Conservation (phyloP, 1,140 invertebrate species). For the Atopsyche davidsoni region DNA sequence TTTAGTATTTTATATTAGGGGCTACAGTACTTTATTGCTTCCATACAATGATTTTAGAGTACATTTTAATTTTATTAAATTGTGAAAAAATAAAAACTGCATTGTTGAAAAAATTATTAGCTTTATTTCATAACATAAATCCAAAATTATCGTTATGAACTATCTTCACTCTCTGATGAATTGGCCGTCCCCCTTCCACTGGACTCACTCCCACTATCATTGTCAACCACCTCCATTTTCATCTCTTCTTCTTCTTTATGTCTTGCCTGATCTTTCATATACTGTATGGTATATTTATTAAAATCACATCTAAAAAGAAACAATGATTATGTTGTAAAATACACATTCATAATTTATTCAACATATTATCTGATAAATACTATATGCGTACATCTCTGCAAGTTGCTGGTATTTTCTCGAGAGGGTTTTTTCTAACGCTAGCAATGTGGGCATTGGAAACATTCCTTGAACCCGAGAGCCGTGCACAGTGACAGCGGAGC, state of each 20-base stretch:
- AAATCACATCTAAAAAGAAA: conserved; percentile 66
- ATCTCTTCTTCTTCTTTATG: conserved; percentile 31
- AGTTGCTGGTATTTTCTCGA: conserved; percentile 74
- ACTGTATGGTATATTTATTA: conserved; percentile 70
- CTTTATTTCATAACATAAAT: too few relatives aligned
- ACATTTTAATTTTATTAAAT: too few relatives aligned
- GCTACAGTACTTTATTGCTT: too few relatives aligned
- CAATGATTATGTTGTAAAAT: neutral
- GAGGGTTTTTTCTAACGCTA: conserved; percentile 75
- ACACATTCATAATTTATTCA: neutral
- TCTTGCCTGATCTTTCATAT: conserved; percentile 52
- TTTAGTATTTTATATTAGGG: too few relatives aligned
- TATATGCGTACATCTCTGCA: conserved; percentile 73
- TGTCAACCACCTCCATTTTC: conserved; percentile 35
- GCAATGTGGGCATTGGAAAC: conserved; percentile 56
- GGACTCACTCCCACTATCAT: conserved; percentile 32
- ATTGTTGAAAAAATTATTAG: too few relatives aligned
- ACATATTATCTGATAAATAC: neutral
- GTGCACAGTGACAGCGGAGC: conserved; percentile 57
- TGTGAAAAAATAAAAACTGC: too few relatives aligned
- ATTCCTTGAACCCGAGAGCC: conserved; percentile 42
- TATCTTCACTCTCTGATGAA: conserved; percentile 34
- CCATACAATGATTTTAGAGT: too few relatives aligned
- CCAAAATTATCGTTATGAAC: too few relatives aligned
- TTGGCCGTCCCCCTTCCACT: conserved; percentile 38